Evolutionary conservation across 1,140 invertebrate species (phyloP).

Genomic region (Steinernema feltiae): DNA sequence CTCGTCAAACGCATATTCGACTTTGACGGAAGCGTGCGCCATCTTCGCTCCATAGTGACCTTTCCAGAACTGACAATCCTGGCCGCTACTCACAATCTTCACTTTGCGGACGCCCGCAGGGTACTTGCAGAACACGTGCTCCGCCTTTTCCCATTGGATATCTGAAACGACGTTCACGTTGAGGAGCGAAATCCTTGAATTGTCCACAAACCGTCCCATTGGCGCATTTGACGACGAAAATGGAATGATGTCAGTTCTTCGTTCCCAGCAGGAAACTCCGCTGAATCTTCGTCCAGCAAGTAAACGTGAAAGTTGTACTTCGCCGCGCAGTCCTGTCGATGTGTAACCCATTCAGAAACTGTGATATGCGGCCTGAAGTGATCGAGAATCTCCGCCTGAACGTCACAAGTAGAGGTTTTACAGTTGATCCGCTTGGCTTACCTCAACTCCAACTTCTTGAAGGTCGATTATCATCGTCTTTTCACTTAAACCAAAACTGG

Average conservation of each 20-base stretch:
- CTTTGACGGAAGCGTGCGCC: background rate
- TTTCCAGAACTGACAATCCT: slow-evolving; percentile 3
- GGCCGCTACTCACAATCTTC: background rate
- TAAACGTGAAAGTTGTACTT: background rate
- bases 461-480: background rate
- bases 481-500: background rate
- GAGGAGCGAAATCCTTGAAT: background rate
- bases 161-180: background rate
- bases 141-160: background rate
- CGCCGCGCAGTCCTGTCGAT: background rate
- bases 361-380: background rate
- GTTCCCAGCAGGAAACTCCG: background rate
- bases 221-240: background rate
- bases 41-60: background rate
- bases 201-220: slow-evolving; percentile 12
- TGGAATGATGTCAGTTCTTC: background rate
- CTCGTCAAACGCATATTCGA: background rate
- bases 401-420: background rate
- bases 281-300: background rate
- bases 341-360: background rate
- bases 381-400: background rate
- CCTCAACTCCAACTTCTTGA: background rate
- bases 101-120: background rate
- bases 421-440: background rate
- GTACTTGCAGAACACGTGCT: background rate